A percentile compares a stretch with the other conserved stretches of the same genome.
Conservation (phyloP, 2,888 invertebrate species). For the Artemia sinica region DNA sequence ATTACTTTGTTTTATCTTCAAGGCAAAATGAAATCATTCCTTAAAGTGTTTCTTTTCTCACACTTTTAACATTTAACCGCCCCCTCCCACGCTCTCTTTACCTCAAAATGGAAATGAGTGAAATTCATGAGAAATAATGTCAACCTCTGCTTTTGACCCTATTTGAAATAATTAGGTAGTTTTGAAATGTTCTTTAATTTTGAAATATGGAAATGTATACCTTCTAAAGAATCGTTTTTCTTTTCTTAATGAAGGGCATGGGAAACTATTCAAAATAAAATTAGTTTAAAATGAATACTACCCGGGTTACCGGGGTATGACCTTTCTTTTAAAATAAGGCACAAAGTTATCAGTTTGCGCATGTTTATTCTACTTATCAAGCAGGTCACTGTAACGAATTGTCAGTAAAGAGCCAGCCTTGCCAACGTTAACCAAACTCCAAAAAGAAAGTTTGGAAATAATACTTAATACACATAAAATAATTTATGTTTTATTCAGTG, state of each 20-base stretch:
- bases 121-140: background rate
- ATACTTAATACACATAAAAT: too few species aligned
- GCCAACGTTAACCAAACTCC: too few species aligned
- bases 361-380: too few species aligned
- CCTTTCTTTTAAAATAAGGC: too few species aligned
- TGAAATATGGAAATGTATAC: background rate
- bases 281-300: too few species aligned
- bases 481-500: too few species aligned
- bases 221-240: background rate
- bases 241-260: conserved; percentile 4
- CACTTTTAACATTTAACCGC: conserved; percentile 4
- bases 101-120: background rate
- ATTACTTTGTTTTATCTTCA: background rate
- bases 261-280: background rate
- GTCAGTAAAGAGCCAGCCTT: too few species aligned
- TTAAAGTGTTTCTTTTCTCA: background rate
- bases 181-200: background rate
- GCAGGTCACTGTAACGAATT: too few species aligned
- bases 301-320: too few species aligned
- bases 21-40: background rate
- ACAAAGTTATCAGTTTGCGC: too few species aligned
- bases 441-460: too few species aligned
- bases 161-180: conserved; percentile 7
- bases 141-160: conserved; percentile 14
- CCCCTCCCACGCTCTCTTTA: conserved; percentile 10